Evolutionary conservation across 2,797 vertebrate genomes (phyloP), one percentile per base, ranked within the genome.

Genomic region (Myotis findleyi): DNA sequence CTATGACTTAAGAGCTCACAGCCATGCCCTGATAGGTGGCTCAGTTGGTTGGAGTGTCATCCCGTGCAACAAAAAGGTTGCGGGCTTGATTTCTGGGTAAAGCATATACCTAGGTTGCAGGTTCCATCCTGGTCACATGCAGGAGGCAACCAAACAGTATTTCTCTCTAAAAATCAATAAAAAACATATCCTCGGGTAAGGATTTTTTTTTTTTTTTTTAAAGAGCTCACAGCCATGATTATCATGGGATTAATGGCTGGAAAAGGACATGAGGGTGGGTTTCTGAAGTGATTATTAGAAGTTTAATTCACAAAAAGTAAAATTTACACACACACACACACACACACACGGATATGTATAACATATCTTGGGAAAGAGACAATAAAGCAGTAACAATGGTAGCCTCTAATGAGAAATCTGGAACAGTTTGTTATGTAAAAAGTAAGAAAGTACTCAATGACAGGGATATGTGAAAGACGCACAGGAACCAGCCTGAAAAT

Each of bases 281-380:
- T 47, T 82, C 83, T 69, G 75, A 41, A 62, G 27, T 75, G 23
- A 38, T 57, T 27, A 33, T 6, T 6, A 62, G 18, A 38, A 72
- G 41, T 82, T 69, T 82, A 49, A 59, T 27, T 59, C 57, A 55
- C 47, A 93, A 92, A 44, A 75, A 87, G n/a, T 82, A 47, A 82
- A 92, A 80, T 72, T 25, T n/a, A 77, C 36, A 84, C 13, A 91
- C 23, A 2, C 53, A 55, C 20, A 55, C 53, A 21, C 53, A 53
- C 53, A 21, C 53, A 21, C 53, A 55, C 53, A 55, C 53, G 21
- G 21, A 73, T 49, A 49, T 3, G 21, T 14, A 41, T 25, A 41
- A 82, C 14, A 8, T 76, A 27, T 44, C 36, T 51, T 27, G 16
- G 38, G 57, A 80, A 93, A 85, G n/a, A 73, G 6, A 73, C 12